These are phyloP conservation scores for Sakesphorus luctuosus DNA, from an alignment of 2,113 vertebrate species.

Conservation along the genomic window DNA sequence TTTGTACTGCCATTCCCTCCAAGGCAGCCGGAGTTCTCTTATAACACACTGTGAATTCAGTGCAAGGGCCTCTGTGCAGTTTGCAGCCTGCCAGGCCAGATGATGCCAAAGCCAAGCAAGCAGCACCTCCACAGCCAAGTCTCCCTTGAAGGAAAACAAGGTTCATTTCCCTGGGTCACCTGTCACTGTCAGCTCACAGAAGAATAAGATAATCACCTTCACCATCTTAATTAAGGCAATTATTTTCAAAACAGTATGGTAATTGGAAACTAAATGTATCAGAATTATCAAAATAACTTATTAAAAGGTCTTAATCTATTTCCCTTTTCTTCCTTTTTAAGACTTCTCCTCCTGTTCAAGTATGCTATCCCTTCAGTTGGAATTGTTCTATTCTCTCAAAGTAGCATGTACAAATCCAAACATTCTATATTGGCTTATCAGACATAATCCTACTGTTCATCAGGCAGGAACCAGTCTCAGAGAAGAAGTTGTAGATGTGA, in stretches of 20 bases:
- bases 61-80: neutral
- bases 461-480: neutral
- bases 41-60: fast-evolving
- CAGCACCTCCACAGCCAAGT: neutral
- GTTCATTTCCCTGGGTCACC: neutral
- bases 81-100: neutral
- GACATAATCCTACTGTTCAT: neutral
- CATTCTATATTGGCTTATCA: neutral
- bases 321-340: neutral
- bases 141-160: neutral
- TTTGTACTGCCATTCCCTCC: neutral
- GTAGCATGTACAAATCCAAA: neutral
- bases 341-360: neutral
- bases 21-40: neutral
- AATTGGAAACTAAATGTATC: neutral
- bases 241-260: neutral
- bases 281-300: neutral
- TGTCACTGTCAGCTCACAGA: neutral
- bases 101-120: no score
- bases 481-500: neutral
- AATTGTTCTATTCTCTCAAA: neutral
- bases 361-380: neutral
- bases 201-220: neutral
- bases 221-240: neutral
- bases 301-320: neutral